phyloP scores from a whole-genome alignment of 2,888 invertebrate species.

The Thecocarcelia acutangulata region DNA sequence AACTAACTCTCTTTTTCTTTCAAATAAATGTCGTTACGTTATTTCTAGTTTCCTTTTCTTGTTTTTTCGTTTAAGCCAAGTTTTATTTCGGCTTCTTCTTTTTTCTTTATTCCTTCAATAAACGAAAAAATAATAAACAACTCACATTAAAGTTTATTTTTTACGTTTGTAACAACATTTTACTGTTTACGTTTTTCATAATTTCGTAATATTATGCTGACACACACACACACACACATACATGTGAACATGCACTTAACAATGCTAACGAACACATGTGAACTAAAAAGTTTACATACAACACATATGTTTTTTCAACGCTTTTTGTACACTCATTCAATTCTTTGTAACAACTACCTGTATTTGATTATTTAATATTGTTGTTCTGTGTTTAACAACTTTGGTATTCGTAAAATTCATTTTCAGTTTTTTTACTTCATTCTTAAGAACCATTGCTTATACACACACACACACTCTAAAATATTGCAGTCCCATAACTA shows the following conservation, averaged over 20 bases:
- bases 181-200: conserved; percentile 22
- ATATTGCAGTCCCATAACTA: neutral
- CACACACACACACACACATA: neutral
- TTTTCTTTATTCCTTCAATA: conserved; percentile 19
- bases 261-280: conserved; percentile 51
- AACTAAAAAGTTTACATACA: conserved; percentile 9
- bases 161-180: conserved; percentile 21
- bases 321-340: conserved; percentile 21
- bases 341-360: conserved; percentile 43
- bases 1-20: conserved; percentile 49
- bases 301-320: neutral
- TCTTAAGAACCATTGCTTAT: conserved; percentile 14
- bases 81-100: conserved; percentile 39
- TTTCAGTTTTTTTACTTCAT: neutral
- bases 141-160: conserved; percentile 10
- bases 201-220: conserved; percentile 61
- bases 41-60: conserved; percentile 36
- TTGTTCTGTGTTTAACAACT: conserved; percentile 30
- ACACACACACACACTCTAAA: neutral
- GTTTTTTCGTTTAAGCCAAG: conserved; percentile 48
- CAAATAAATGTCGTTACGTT: conserved; percentile 35
- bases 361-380: conserved; percentile 12
- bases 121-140: conserved; percentile 21
- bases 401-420: neutral
- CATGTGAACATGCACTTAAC: neutral